Conservation (phyloP, 2,797 vertebrate species). For the Sebastes hopkinsi region DNA sequence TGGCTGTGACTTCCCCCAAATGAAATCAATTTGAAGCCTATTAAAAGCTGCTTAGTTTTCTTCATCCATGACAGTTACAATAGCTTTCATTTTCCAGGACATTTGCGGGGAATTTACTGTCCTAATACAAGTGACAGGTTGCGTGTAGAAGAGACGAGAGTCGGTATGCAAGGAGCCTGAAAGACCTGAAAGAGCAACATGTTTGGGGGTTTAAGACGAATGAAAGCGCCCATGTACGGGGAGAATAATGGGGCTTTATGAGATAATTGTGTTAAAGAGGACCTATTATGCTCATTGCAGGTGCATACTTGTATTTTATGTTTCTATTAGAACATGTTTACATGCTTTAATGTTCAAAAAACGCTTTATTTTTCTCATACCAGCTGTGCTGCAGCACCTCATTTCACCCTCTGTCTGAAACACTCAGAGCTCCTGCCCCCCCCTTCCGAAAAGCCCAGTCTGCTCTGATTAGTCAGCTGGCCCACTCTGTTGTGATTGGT, state of each 20-base stretch:
- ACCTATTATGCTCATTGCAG: too few relatives aligned
- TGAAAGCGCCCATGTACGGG: neutral
- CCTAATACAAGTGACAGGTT: neutral
- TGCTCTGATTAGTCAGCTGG: too few relatives aligned
- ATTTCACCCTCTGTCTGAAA: too few relatives aligned
- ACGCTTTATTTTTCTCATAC: too few relatives aligned
- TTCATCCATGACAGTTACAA: slow-evolving; percentile 40
- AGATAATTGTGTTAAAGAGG: neutral
- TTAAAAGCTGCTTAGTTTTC: slow-evolving; percentile 60
- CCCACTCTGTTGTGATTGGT: too few relatives aligned
- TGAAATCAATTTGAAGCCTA: slow-evolving; percentile 57
- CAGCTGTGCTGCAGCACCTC: too few relatives aligned
- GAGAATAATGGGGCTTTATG: neutral
- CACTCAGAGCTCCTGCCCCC: too few relatives aligned
- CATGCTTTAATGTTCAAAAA: too few relatives aligned
- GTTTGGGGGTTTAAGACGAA: neutral
- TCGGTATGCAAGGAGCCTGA: neutral
- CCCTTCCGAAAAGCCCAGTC: too few relatives aligned
- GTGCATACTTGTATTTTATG: too few relatives aligned
- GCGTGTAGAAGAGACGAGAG: neutral
- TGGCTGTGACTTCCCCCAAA: slow-evolving; percentile 48
- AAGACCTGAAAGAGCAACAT: neutral
- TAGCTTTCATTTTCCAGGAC: slow-evolving; percentile 50
- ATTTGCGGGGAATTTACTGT: slow-evolving; percentile 39
- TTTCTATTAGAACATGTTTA: too few relatives aligned